Base-by-base conservation (phyloP, 2,113 vertebrate genomes). In the Baryphthengus martii region DNA sequence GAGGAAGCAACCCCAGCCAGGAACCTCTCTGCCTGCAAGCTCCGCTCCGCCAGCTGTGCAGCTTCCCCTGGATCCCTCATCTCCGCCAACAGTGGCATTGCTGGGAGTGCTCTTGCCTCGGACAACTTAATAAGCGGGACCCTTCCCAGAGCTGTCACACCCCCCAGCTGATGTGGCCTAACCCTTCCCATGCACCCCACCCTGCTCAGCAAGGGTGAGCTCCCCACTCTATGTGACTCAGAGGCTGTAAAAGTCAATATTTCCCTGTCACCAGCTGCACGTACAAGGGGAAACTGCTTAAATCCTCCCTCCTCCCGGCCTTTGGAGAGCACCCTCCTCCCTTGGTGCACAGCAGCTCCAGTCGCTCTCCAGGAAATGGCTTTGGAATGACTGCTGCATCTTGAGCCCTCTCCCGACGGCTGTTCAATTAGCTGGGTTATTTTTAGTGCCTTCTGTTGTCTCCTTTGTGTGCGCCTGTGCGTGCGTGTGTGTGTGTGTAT, bases 401-500 rank as follows among this genome's bases (percentile, higher is more conserved):
- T 55, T 29, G 55, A 45, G 87, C 77, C 66, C 76, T 84, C 68
- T 53, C n/a, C n/a, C 1, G 33, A 28, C 2, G n/a, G 72, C 50
- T 52, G 59, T 25, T 59, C 75, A 26, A 7, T 70, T 47, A 81
- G 66, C 42, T 0, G 58, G 42, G 88, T 88, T 95, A 93, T 96
- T 94, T 96, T 95, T 88, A 83, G 92, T 47, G 78, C 68, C 47
- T 83, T 62, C 71, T 90, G 85, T 71, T 37, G 49, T 68, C 75
- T 93, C 77, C 73, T 53, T 28, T 79, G 45, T 89, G 84, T 80
- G 81, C 35, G 73, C 40, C 45, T 25, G 23, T 79, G 55, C 15
- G 29, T 55, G 44, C 25, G 50, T 42, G 71, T 59, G 56, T 53
- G 42, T 28, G 12, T 70, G 93, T 87, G 61, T 47, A 55, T 72